phyloP scores from a whole-genome alignment of 2,113 vertebrate species.

The Semicossyphus pulcher region DNA sequence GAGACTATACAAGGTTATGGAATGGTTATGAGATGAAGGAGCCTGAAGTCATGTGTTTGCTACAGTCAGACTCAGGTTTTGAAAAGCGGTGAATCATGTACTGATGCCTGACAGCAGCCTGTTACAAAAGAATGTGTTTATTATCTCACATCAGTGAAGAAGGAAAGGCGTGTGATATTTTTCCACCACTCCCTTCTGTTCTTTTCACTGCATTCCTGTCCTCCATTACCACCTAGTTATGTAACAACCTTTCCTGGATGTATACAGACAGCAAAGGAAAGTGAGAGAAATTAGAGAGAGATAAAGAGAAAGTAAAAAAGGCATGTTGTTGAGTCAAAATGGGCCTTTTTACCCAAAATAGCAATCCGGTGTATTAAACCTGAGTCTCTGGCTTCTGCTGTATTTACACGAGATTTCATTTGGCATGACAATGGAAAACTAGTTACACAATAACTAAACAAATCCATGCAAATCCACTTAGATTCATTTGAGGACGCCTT shows the following conservation, averaged over 20 bases:
- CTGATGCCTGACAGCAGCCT: background rate
- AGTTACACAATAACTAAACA: background rate
- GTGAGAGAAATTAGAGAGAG: background rate
- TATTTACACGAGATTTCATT: background rate
- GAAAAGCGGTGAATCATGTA: background rate
- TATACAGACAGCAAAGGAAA: background rate
- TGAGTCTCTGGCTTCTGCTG: background rate
- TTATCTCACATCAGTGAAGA: background rate
- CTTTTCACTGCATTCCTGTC: conserved; percentile 46
- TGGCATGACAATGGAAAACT: too few relatives aligned
- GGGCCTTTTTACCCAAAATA: background rate
- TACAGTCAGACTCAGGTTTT: background rate
- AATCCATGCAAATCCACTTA: background rate
- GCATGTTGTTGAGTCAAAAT: background rate
- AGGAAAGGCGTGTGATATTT: background rate
- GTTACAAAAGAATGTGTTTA: background rate
- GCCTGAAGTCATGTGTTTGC: background rate
- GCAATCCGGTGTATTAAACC: background rate
- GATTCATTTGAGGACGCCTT: background rate
- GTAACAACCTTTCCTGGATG: conserved; percentile 17
- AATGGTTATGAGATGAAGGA: background rate
- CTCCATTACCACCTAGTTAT: conserved; percentile 37
- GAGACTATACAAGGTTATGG: background rate
- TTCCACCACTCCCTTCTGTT: conserved; percentile 47
- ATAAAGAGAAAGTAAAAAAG: background rate